Evolutionary conservation across 35 echinoderm and acorn worm species (phyloP), one percentile per base, ranked within the genome.

Genomic region (Holothuria glaberrima): DNA sequence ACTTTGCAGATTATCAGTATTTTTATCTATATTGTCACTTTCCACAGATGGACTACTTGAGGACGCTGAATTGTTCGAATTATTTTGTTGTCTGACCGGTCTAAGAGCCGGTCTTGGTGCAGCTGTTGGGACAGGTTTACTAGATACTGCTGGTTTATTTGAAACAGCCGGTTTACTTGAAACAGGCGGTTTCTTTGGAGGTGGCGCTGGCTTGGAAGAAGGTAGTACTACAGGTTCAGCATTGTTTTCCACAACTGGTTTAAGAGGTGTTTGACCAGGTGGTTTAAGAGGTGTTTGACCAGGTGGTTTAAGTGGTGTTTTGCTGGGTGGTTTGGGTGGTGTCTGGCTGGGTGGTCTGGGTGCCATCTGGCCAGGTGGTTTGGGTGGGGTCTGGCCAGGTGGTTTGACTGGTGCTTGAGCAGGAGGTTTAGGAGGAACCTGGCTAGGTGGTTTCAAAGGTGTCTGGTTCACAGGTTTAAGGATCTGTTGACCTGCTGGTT

Each of bases 241-340:
- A 29, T 50, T 56, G 12, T 13, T 48, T 31, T 30, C 46, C 13
- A 6, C 44, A 21, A 25, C 17, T 31, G 56, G 80, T 63, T 63
- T 84, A 6, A 84, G 46, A 17, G 80, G 46, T 81, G 41, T 81
- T n/a, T 84, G 80, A 31, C 80, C 80, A 19, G 80, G 80, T 12
- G 80, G 80, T 84, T 84, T 84, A 31, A 61, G 54, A 62, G 80
- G 12, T 7, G 57, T 27, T 17, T 69, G 66, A 6, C 66, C 66
- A 6, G 66, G 66, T 69, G 66, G 66, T 25, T 69, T 69, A 10
- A 69, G 31, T 69, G 66, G 27, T 2, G 20, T 6, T 33, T 59
- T 56, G 4, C 54, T 16, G 31, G 80, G 30, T 60, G 80, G 54
- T 36, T 35, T 61, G 12, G 33, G 80, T 84, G 57, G 54, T 27